phyloP scores from a whole-genome alignment of 2,113 vertebrate species.

The Strix aluco region DNA sequence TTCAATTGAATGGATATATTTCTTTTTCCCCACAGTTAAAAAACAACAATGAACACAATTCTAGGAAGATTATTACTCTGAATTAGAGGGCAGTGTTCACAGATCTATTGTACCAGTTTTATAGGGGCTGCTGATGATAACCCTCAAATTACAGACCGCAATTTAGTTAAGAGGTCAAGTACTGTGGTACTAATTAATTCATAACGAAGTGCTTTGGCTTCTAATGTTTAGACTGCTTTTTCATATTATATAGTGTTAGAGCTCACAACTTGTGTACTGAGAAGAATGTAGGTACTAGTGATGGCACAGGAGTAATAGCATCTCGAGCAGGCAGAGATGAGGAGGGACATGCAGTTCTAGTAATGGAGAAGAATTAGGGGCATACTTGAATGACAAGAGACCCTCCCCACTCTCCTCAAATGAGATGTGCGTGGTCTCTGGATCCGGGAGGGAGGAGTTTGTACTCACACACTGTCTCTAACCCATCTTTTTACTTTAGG shows the following conservation, averaged over 20 bases:
- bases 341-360: not conserved
- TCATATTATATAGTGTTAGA: not conserved
- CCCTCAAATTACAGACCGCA: not conserved
- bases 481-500: not conserved
- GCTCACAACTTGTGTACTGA: not conserved
- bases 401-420: not conserved
- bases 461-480: not conserved
- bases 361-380: not conserved
- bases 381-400: not conserved
- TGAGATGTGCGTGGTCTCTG: not conserved
- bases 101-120: not conserved
- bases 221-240: not conserved
- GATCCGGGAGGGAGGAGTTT: not conserved
- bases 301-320: not conserved
- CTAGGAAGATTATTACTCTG: not conserved
- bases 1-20: not conserved
- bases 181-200: not conserved
- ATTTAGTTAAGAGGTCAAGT: not conserved
- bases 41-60: not conserved
- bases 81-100: not conserved
- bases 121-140: not conserved
- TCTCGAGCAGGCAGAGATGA: not conserved
- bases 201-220: not conserved
- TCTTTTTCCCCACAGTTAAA: not conserved
- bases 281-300: not conserved